Percentiles rank a stretch among this genome's conserved stretches.
phyloP scores from a whole-genome alignment of 2,113 vertebrate species.

The Antennarius striatus region DNA sequence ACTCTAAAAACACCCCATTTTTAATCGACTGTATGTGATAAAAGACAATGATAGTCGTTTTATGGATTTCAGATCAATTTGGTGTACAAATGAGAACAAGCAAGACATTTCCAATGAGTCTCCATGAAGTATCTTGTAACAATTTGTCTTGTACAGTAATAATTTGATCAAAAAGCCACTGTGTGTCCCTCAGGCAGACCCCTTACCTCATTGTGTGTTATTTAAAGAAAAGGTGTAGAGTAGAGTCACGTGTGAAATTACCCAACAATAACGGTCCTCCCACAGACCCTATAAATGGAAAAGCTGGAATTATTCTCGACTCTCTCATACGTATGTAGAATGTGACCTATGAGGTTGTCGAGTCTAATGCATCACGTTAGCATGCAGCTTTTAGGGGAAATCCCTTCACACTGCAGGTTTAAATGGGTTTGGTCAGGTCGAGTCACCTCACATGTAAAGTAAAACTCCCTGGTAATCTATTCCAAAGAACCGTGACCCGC shows the following conservation, averaged over 20 bases:
- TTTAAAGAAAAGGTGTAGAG: constrained; percentile 52
- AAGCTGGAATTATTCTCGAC: constrained; percentile 76
- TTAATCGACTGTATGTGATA: neutral
- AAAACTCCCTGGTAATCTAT: constrained; percentile 57
- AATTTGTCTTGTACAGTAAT: constrained; percentile 26
- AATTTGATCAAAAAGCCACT: constrained; percentile 24
- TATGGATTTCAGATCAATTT: no score
- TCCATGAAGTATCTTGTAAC: constrained; percentile 25
- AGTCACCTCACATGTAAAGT: constrained; percentile 53
- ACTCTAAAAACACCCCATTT: neutral
- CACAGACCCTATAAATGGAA: constrained; percentile 64
- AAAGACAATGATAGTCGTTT: no score
- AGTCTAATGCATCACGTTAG: constrained; percentile 70
- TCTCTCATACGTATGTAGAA: constrained; percentile 78
- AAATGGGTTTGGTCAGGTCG: constrained; percentile 59
- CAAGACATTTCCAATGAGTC: constrained; percentile 7
- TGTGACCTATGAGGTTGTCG: constrained; percentile 76
- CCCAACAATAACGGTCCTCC: constrained; percentile 65
- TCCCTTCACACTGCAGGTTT: constrained; percentile 57
- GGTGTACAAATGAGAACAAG: neutral
- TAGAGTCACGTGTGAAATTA: constrained; percentile 56
- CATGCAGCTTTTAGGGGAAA: constrained; percentile 60
- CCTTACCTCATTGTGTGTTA: constrained; percentile 53
- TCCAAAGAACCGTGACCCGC: constrained; percentile 26
- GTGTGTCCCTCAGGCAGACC: no score